phyloP scores from a whole-genome alignment of 2,888 invertebrate genomes.

The Clistopyga incitator region DNA sequence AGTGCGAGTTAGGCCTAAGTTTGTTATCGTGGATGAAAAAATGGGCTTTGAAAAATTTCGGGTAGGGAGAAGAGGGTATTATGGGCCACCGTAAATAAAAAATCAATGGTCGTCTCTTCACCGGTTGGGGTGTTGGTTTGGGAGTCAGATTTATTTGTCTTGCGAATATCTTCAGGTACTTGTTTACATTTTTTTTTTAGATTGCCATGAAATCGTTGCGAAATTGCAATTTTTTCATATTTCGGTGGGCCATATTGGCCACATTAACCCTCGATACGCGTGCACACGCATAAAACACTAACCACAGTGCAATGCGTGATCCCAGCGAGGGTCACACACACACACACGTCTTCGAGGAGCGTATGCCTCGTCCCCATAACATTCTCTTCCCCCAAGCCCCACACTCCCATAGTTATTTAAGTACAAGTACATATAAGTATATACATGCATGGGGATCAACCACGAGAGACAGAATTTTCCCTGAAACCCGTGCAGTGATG shows the following conservation, averaged over 20 bases:
- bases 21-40: not conserved
- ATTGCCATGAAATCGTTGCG: too few relatives aligned
- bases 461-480: slow-evolving; percentile 17
- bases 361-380: not conserved
- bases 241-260: not conserved
- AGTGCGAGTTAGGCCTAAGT: not conserved
- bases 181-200: too few relatives aligned
- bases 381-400: too few relatives aligned
- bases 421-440: slow-evolving; percentile 63
- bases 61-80: not conserved
- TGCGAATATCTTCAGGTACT: too few relatives aligned
- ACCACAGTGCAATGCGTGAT: slow-evolving; percentile 38
- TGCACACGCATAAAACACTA: slow-evolving; percentile 17
- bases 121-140: too few relatives aligned
- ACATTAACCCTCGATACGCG: not conserved
- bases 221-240: not conserved
- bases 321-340: slow-evolving; percentile 47
- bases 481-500: not conserved
- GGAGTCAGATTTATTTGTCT: too few relatives aligned
- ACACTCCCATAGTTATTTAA: slow-evolving; percentile 54
- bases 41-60: not conserved
- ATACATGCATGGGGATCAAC: slow-evolving; percentile 39
- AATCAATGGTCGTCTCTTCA: too few relatives aligned
- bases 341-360: slow-evolving; percentile 39
- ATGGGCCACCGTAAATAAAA: not conserved